Evolutionary conservation across 2,797 vertebrate species (phyloP).

Genomic region (Poeciliopsis presidionis): DNA sequence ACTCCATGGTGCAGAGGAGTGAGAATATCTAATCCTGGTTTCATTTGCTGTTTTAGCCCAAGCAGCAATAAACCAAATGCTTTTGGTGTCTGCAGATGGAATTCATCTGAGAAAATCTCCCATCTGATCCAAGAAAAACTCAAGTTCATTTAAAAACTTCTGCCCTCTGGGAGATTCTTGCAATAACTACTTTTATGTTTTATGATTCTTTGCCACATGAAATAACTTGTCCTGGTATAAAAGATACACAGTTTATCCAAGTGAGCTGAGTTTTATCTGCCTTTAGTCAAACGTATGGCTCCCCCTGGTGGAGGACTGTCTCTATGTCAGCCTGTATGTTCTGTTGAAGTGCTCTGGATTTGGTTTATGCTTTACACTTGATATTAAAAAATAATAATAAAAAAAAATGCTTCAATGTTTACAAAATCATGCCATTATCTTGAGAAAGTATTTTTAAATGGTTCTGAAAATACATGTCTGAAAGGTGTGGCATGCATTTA

Average conservation of each 20-base stretch:
- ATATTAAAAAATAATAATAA: too few species aligned
- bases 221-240: slow-evolving; percentile 40
- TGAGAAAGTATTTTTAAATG: neutral
- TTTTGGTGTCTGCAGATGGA: neutral
- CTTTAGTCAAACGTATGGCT: slow-evolving; percentile 36
- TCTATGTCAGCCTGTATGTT: neutral
- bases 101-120: neutral
- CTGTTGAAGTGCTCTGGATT: neutral
- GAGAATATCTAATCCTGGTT: neutral
- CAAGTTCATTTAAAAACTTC: neutral
- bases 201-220: slow-evolving; percentile 39
- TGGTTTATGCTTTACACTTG: too few species aligned
- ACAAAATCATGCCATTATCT: neutral
- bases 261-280: neutral
- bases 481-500: neutral
- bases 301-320: slow-evolving; percentile 61
- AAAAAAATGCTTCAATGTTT: neutral
- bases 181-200: slow-evolving; percentile 21
- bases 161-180: slow-evolving; percentile 48
- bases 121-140: slow-evolving; percentile 12
- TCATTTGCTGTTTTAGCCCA: neutral
- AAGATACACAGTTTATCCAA: slow-evolving; percentile 5
- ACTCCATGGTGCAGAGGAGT: neutral
- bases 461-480: neutral
- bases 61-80: neutral